phyloP scores from a whole-genome alignment of 2,797 vertebrate genomes.

The Hydrolagus colliei region DNA sequence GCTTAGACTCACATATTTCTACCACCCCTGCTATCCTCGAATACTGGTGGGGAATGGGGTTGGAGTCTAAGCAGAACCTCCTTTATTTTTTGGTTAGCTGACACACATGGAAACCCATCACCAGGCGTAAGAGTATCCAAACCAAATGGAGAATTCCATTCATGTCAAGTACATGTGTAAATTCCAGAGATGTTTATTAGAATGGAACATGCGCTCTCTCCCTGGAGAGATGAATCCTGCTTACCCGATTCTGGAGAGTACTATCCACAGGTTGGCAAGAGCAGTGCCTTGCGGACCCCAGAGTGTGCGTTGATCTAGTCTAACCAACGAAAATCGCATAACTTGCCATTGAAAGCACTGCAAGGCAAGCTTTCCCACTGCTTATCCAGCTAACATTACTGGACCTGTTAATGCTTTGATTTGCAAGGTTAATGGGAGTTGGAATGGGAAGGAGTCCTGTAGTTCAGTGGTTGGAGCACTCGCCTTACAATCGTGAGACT shows the following conservation, averaged over 20 bases:
- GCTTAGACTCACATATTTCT: too few relatives aligned
- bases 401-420: neutral
- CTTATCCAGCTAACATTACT: neutral
- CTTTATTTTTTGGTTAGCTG: neutral
- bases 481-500: too few relatives aligned
- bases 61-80: too few relatives aligned
- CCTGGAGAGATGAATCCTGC: neutral
- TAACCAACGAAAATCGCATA: neutral
- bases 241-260: neutral
- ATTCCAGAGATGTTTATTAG: neutral
- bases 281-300: neutral
- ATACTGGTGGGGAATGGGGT: too few relatives aligned
- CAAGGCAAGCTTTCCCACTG: neutral
- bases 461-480: too few relatives aligned
- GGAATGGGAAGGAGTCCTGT: neutral
- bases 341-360: neutral
- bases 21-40: too few relatives aligned
- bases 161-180: neutral
- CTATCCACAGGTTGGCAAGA: neutral
- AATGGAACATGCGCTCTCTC: neutral
- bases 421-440: neutral
- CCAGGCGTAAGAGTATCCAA: neutral
- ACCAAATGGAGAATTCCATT: neutral
- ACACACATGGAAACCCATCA: neutral
- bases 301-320: neutral